A percentile compares a stretch with the other conserved stretches of the same genome.
Evolutionary conservation across 2,113 vertebrate species (phyloP).

Genomic region (Oncorhynchus masou): DNA sequence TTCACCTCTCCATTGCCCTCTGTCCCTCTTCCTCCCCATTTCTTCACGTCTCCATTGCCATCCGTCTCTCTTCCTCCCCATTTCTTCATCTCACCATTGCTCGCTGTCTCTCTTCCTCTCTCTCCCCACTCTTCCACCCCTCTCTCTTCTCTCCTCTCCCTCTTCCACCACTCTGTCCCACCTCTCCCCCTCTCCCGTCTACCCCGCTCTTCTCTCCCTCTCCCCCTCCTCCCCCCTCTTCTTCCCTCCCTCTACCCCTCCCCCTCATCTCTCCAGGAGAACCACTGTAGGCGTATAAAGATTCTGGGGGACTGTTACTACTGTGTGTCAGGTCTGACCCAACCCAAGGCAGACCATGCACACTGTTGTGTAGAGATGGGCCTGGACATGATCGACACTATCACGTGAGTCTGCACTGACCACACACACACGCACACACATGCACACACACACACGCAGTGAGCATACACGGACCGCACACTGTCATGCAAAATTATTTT

Average conservation of each 20-base stretch:
- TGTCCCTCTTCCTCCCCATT: no score
- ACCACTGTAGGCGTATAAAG: conserved; percentile 95
- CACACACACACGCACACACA: background rate
- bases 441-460: background rate
- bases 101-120: background rate
- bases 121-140: background rate
- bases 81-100: background rate
- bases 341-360: conserved; percentile 95
- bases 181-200: conserved; percentile 12
- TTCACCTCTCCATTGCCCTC: no score
- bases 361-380: conserved; percentile 84
- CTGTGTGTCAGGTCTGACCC: conserved; percentile 94
- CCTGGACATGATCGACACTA: conserved; percentile 80
- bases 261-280: conserved; percentile 64
- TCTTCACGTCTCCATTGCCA: background rate
- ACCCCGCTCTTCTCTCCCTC: background rate
- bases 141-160: no score
- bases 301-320: conserved; percentile 98
- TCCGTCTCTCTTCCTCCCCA: background rate
- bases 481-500: no score
- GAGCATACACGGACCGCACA: background rate
- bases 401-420: conserved; percentile 66
- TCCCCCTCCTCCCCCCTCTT: background rate
- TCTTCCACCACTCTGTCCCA: no score
- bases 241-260: background rate